Evolutionary conservation across 2,113 vertebrate genomes (phyloP).

Genomic region (Buteo buteo): DNA sequence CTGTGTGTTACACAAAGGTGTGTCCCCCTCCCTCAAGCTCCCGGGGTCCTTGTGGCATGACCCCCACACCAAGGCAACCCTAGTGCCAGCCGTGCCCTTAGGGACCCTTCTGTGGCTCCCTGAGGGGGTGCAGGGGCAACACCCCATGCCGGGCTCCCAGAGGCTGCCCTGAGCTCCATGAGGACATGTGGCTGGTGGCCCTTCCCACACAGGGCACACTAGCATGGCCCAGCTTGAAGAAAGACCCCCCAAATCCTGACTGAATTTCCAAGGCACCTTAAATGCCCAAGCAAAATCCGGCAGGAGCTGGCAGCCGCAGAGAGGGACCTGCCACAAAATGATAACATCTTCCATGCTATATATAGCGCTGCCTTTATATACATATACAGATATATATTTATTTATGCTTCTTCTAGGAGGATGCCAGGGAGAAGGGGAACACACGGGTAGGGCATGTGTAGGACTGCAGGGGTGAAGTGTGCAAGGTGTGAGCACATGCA

Average conservation of each 20-base stretch:
- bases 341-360: neutral
- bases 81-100: rapidly evolving
- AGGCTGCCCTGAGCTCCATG: neutral
- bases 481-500: neutral
- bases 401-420: neutral
- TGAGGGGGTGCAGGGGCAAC: neutral
- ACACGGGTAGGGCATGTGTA: neutral
- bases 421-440: neutral
- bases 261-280: neutral
- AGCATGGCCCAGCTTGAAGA: neutral
- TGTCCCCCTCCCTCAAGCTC: too few species aligned
- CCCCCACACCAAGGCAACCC: too few species aligned
- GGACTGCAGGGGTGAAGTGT: rapidly evolving
- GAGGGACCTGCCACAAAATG: neutral
- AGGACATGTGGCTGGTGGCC: neutral
- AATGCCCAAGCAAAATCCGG: neutral
- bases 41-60: neutral
- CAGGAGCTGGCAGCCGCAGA: neutral
- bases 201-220: neutral
- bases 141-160: rapidly evolving
- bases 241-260: neutral
- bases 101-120: rapidly evolving
- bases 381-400: neutral
- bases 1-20: neutral
- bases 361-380: neutral